Evolutionary conservation across 2,888 invertebrate species (phyloP), one percentile per base, ranked within the genome.

Genomic region (Drosophila niveifrons): DNA sequence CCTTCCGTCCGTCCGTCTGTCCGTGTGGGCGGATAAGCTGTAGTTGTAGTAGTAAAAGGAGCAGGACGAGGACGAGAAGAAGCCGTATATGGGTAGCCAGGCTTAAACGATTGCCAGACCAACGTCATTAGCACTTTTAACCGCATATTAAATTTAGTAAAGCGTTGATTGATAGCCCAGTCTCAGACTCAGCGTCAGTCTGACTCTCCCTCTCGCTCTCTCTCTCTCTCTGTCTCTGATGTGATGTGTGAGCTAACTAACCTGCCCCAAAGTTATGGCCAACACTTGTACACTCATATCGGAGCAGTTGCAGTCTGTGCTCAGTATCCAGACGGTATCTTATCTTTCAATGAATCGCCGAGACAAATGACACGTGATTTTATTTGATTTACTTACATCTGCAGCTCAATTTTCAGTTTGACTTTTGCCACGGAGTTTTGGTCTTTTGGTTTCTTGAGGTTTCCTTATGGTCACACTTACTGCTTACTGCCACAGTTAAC

Each of bases 361-460:
- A 82, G 82, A 89, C 85, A 87, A 89, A 89, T 88, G 84, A 81
- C 78, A 88, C 80, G 89, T 89, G 85, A 89, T 89, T 89, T 88
- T 79, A 88, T 85, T 89, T 88, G 87, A 89, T 88, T 88, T 89
- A 89, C 89, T 88, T 85, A 85, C 88, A 88, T 89, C 88, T 86
- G 76, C 89, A 88, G 78, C 86, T 88, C 87, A 81, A 86, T 86
- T 82, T 83, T 82, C 79, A 84, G 86, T 84, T 80, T 84, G 84
- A 84, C 88, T 88, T 86, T 82, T 78, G 81, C 59, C 71, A 66
- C n/a, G 53, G 53, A 58, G 69, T 78, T 68, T 67, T 67, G 48
- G 65, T 62, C 63, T 63, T 58, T 67, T 56, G 44, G 44, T 66
- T 72, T 72, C 52, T 62, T 67, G 61, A 67, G 70, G 64, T 67